Percentiles rank a stretch among this genome's conserved stretches.
Evolutionary conservation across 2,888 invertebrate genomes (phyloP).

Genomic region (Pseudoips prasinana): DNA sequence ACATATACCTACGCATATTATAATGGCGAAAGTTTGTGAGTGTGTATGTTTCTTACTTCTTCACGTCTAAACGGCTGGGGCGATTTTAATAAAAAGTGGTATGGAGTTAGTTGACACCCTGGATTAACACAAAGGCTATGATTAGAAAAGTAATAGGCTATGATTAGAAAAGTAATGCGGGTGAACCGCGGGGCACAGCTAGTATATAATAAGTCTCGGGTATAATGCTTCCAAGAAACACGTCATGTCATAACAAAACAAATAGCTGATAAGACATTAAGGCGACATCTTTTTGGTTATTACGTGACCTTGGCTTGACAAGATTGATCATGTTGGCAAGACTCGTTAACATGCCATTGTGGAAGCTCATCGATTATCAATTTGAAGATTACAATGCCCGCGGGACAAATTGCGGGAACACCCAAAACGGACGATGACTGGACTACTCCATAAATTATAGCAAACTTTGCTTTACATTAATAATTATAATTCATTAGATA

Average conservation of each 20-base stretch:
- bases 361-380: constrained; percentile 61
- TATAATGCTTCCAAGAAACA: too few relatives aligned
- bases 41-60: too few relatives aligned
- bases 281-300: constrained; percentile 25
- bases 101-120: too few relatives aligned
- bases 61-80: too few relatives aligned
- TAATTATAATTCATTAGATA: constrained; percentile 2
- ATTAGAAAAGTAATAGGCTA: too few relatives aligned
- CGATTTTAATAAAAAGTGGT: too few relatives aligned
- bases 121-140: too few relatives aligned
- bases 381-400: constrained; percentile 52
- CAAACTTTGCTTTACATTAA: constrained; percentile 28
- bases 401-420: constrained; percentile 52
- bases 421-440: constrained; percentile 41
- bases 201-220: too few relatives aligned
- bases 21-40: too few relatives aligned
- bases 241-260: constrained; percentile 7
- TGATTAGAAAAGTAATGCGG: too few relatives aligned
- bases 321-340: constrained; percentile 52
- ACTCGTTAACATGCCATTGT: constrained; percentile 58
- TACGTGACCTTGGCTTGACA: constrained; percentile 47
- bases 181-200: too few relatives aligned
- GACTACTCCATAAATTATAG: constrained; percentile 29
- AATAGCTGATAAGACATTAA: constrained; percentile 31
- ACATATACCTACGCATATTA: too few relatives aligned